phyloP scores from a whole-genome alignment of 2,113 vertebrate species.

The Phodopus roborovskii region DNA sequence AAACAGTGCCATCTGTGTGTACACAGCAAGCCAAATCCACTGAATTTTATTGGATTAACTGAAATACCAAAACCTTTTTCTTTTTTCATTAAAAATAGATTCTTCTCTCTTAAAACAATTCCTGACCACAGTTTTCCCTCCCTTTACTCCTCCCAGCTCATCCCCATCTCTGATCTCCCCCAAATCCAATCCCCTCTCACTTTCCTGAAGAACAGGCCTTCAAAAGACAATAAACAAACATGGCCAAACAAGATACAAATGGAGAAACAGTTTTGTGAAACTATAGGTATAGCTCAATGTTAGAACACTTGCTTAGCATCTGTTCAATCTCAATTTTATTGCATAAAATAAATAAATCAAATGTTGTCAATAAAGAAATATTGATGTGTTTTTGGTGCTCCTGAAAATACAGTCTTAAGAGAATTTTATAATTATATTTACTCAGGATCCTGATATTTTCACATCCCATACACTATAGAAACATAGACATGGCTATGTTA shows the following conservation, averaged over 20 bases:
- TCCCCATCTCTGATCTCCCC: background rate
- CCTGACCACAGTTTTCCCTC: background rate
- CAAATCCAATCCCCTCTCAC: background rate
- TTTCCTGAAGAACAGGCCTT: background rate
- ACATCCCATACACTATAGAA: background rate
- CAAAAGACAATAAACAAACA: background rate
- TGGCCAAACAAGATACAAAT: background rate
- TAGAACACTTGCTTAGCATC: background rate
- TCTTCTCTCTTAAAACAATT: background rate
- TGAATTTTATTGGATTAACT: conserved; percentile 25
- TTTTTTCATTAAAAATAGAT: background rate
- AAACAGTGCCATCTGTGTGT: conserved; percentile 57
- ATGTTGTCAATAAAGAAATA: background rate
- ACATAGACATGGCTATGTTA: background rate
- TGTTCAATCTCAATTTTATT: background rate
- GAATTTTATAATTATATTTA: conserved; percentile 1
- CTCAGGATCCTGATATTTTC: background rate
- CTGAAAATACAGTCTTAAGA: conserved; percentile 30
- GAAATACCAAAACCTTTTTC: background rate
- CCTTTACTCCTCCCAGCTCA: background rate
- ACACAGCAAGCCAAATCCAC: conserved; percentile 35
- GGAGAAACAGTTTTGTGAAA: background rate
- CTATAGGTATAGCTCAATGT: background rate
- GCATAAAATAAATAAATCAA: background rate
- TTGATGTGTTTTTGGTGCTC: background rate